Base-by-base conservation (phyloP, 2,888 invertebrate species). In the Tromatobia lineatoria region DNA sequence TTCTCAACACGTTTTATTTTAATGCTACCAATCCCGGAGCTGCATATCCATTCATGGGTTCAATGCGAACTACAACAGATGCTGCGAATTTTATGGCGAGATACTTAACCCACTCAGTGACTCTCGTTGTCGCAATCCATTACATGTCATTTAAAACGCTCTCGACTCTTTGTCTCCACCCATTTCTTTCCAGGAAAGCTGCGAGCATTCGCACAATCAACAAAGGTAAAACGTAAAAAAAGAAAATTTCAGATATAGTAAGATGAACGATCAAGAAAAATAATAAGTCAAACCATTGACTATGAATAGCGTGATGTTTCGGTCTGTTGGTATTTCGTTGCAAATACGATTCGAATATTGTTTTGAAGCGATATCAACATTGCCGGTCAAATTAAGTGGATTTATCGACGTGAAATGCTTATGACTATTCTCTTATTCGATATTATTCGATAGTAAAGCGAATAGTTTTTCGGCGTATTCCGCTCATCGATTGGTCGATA, bases 21-120 rank as follows among this genome's bases (percentile, higher is more conserved):
- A 54, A 45, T 45, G 45, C 45, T 4, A 15, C 45, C 45, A 45
- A 4, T 45, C 45, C 15, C 45, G 15, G 45, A 25, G 20, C 23
- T 15, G 54, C 13, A 54, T 23, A 11, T 4, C 10, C 8, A 15
- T 8, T 10, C 25, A 23, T 25, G 23, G 23, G 10, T 23, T 18
- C 50, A 50, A n/a, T 59, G 29, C 29, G 29, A 59, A 59, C 23
- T 29, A n/a, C 59, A 29, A 59, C 25, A 29, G n/a, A 29, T n/a
- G 29, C 59, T 13, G 59, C 59, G 15, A 11, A 23, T 23, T 57
- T 23, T 57, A 29, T 15, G 15, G 29, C 25, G 15, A 29, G 15
- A 59, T 59, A n/a, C n/a, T 59, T 10, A 59, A 13, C 8, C 23
- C 15, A 15, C 29, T 59, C 15, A 7, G 25, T 57, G 23, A 57